Evolutionary conservation across 2,113 vertebrate species (phyloP), one percentile per base, ranked within the genome.

Genomic region (Siniperca chuatsi): DNA sequence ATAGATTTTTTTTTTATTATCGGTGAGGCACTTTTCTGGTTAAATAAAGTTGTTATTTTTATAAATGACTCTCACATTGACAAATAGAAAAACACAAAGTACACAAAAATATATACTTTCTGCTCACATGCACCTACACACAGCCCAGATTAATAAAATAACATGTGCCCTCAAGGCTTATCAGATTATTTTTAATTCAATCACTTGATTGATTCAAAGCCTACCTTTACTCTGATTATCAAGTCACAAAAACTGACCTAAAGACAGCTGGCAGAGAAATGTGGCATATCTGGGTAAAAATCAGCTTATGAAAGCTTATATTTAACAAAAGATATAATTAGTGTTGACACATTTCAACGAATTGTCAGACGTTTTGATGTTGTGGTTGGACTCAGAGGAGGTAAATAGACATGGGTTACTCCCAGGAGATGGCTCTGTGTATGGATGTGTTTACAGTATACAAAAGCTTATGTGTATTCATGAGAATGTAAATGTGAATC

Each of bases 401-500:
- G 13, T 37, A 79, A 81, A 77, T 42, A 84, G 74, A 78, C 61
- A 54, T 54, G 65, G 69, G 66, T 72, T 60, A 52, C 55, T 90
- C 83, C 69, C 21, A 0, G 62, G 81, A 85, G 81, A 82, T 25
- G 52, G 21, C 64, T 83, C 23, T 75, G 48, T 80, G 64, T 48
- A 12, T 57, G 73, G 61, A 61, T 79, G 66, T 82, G 71, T 92
- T 92, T 87, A 82, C 52, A 76, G 72, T 69, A 85, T 74, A 69
- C 52, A 62, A 37, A 77, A 65, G 55, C 64, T 65, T 48, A 75
- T 92, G 84, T 72, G 68, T 94, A 90, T 93, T 93, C 79, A 90
- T 87, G 79, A 89, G 71, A 72, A 91, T 90, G 85, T 72, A 92
- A 92, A 91, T 89, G 65, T 67, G 62, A 33, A 57, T 79, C 81